Evolutionary conservation across 2,888 invertebrate species (phyloP).

Genomic region (Octonoba sinensis): DNA sequence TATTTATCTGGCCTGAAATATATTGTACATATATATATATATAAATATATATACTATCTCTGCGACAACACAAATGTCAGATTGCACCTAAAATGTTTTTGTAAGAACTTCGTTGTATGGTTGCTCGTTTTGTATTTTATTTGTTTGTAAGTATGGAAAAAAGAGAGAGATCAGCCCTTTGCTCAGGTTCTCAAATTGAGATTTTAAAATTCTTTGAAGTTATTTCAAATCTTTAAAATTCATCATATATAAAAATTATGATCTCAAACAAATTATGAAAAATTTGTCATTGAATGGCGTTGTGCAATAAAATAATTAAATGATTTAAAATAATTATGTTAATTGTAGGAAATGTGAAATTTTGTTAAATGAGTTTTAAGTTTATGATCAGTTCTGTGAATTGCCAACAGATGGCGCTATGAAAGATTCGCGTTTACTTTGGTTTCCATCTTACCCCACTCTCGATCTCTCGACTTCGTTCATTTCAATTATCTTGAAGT

Average conservation of each 20-base stretch:
- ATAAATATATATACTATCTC: conserved; percentile 40
- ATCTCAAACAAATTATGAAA: conserved; percentile 1
- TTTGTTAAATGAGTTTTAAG: no score
- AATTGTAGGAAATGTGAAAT: no score
- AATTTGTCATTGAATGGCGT: not conserved
- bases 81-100: conserved; percentile 34
- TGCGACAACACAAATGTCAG: conserved; percentile 36
- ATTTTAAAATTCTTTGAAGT: no score
- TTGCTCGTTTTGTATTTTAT: conserved; percentile 42
- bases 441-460: no score
- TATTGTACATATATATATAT: conserved; percentile 44
- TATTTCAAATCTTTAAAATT: no score
- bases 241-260: not conserved
- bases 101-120: conserved; percentile 26
- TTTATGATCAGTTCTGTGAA: no score
- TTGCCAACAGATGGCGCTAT: no score
- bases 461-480: no score
- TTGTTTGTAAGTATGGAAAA: conserved; percentile 25
- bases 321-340: not conserved
- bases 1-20: conserved; percentile 37
- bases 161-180: conserved; percentile 48
- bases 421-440: no score
- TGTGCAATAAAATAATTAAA: no score
- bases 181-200: conserved; percentile 41
- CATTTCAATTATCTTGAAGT: no score